Evolutionary conservation across 2,113 vertebrate species (phyloP), one percentile per base, ranked within the genome.

Genomic region (Bathybates hornii): DNA sequence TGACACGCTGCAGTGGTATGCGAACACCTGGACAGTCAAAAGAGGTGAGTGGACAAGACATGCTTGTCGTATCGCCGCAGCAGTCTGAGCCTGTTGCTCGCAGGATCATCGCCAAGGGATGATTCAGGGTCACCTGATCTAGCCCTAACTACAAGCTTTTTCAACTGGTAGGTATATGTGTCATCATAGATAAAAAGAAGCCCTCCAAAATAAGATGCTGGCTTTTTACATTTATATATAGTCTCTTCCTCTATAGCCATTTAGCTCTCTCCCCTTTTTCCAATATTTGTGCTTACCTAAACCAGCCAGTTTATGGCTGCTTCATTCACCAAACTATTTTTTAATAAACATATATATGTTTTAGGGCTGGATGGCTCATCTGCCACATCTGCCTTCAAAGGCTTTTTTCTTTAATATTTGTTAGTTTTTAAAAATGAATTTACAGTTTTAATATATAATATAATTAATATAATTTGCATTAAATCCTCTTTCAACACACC

Each of bases 391-490:
- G 14, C 57, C 14, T 61, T 17, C 27, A 61, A 17, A 61, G 8
- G 14, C 2, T 10, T 48, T 17, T 16, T 29, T 16, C 24, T 48
- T 48, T 48, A 48, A 76, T 16, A 29, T 76, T 76, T 29, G 41
- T 76, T 50, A 50, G 71, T 29, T 45, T 73, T 73, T 32, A n/a
- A n/a, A 50, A 78, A 78, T 32, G 1, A 29, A 11, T 78, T 45
- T 11, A 19, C 16, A 50, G 24, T 19, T 29, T 71, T 10, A 1
- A n/a, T n/a, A n/a, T n/a, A n/a, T n/a, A n/a, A n/a, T n/a, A n/a
- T n/a, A n/a, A n/a, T n/a, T 34, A 19, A 78, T 50, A 50, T 52
- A 52, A 78, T 78, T 78, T 78, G 71, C 13, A 78, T 78, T n/a
- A 50, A 78, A 52, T 32, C 73, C 27, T 52, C 68, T 17, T 48